These are phyloP conservation scores for Brienomyrus longianalis DNA, from an alignment of 2,113 vertebrate species.

Conservation along the genomic window DNA sequence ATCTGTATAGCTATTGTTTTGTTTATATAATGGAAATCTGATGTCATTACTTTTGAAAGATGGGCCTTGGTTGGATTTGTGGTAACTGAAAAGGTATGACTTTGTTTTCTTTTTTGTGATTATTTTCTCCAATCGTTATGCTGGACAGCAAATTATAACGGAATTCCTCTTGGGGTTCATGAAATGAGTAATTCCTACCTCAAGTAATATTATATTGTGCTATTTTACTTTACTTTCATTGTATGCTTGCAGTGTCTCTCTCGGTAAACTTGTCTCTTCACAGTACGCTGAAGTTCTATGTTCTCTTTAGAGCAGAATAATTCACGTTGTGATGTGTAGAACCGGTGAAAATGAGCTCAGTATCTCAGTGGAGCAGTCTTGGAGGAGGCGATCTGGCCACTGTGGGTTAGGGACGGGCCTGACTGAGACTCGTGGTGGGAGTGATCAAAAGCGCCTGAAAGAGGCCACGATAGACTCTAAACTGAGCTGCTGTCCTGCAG, in stretches of 20 bases:
- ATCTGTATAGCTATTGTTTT: background rate
- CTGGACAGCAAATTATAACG: background rate
- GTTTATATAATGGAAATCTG: background rate
- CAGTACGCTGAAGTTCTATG: background rate
- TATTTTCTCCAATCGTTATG: background rate
- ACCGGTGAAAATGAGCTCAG: background rate
- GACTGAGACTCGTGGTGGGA: background rate
- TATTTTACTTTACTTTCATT: background rate
- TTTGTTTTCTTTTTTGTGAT: background rate
- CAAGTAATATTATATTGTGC: background rate
- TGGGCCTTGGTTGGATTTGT: background rate
- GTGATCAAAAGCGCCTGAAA: background rate
- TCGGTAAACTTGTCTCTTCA: background rate
- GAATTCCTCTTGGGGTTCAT: background rate
- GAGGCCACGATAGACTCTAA: background rate
- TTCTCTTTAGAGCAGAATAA: background rate
- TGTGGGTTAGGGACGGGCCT: background rate
- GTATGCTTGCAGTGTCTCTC: background rate
- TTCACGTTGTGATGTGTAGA: background rate
- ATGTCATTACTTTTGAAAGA: slow-evolving; percentile 4
- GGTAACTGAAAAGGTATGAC: background rate
- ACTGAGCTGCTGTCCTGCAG: background rate
- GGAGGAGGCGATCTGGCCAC: background rate
- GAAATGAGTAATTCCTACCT: background rate
- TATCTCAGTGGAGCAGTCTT: background rate